Evolutionary conservation across 2,797 vertebrate genomes (phyloP).

Genomic region (Periophthalmus magnuspinnatus): DNA sequence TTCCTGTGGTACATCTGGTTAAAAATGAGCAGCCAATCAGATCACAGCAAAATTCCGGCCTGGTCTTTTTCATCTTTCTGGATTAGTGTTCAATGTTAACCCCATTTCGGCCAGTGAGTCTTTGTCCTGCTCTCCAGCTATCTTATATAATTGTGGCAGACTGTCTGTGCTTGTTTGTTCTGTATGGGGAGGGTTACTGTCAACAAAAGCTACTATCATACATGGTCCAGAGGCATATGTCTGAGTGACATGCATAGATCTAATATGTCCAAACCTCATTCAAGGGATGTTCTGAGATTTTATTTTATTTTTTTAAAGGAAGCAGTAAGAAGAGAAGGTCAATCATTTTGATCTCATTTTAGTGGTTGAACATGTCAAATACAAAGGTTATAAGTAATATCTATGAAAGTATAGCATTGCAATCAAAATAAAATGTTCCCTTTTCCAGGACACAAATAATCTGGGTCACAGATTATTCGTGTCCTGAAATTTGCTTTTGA

Average conservation of each 20-base stretch:
- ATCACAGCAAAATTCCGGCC: slow-evolving; percentile 9
- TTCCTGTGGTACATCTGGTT: slow-evolving; percentile 58
- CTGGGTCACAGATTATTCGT: no score
- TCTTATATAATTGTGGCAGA: not conserved
- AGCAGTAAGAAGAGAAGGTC: not conserved
- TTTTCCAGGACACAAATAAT: no score
- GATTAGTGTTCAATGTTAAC: slow-evolving; percentile 25
- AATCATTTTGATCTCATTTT: not conserved
- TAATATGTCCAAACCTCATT: not conserved
- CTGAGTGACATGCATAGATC: not conserved
- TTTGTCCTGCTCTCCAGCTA: not conserved
- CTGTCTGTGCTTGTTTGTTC: not conserved
- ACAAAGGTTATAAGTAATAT: not conserved
- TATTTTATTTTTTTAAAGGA: not conserved
- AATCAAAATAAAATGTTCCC: not conserved
- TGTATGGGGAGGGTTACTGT: slow-evolving; percentile 2
- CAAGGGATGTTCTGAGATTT: not conserved
- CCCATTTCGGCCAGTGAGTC: slow-evolving; percentile 16
- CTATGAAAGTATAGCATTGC: not conserved
- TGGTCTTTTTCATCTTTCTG: slow-evolving; percentile 18
- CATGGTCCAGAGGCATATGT: not conserved
- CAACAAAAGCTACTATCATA: not conserved
- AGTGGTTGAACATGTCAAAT: not conserved
- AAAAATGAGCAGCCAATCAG: slow-evolving; percentile 37
- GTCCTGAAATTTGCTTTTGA: not conserved